Percentiles rank a stretch among this genome's conserved stretches.
Evolutionary conservation across 2,113 vertebrate genomes (phyloP).

Genomic region (Gila orcuttii): DNA sequence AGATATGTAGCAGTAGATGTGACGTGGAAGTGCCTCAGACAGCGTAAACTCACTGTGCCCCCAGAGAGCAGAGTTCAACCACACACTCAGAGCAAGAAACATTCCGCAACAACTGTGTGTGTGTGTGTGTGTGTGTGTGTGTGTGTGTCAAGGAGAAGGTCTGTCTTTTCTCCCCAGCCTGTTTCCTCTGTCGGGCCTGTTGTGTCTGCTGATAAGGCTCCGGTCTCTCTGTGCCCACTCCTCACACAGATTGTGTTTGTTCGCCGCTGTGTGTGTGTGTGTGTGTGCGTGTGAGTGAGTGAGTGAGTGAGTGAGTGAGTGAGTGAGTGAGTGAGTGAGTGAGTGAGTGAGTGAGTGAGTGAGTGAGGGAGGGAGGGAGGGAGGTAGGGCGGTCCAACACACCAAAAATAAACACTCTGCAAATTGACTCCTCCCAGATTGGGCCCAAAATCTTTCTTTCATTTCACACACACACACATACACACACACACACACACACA

Average conservation of each 20-base stretch:
- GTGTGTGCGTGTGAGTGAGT: slow-evolving; percentile 9
- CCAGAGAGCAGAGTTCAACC: slow-evolving; percentile 40
- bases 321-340: slow-evolving; percentile 8
- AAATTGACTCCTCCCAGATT: not conserved
- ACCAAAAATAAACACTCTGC: slow-evolving; percentile 43
- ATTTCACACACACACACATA: not conserved
- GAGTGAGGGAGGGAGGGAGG: not conserved
- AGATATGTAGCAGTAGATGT: slow-evolving; percentile 17
- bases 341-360: slow-evolving; percentile 1
- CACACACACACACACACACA: not conserved
- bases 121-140: slow-evolving; percentile 41
- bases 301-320: slow-evolving; percentile 5
- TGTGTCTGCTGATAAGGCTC: slow-evolving; percentile 60
- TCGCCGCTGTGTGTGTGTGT: not conserved
- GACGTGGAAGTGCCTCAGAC: slow-evolving; percentile 39
- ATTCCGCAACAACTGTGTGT: slow-evolving; percentile 33
- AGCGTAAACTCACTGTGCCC: slow-evolving; percentile 30
- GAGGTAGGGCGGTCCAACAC: not conserved
- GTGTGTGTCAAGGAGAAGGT: slow-evolving; percentile 43
- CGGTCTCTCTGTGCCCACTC: slow-evolving; percentile 32
- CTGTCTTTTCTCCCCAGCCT: slow-evolving; percentile 47
- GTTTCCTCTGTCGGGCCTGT: slow-evolving; percentile 50
- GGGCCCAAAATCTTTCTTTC: slow-evolving; percentile 9
- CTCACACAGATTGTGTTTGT: slow-evolving; percentile 39
- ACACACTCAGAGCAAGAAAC: slow-evolving; percentile 46